phyloP scores from a whole-genome alignment of 2,797 vertebrate genomes.

The Scleropages formosus region DNA sequence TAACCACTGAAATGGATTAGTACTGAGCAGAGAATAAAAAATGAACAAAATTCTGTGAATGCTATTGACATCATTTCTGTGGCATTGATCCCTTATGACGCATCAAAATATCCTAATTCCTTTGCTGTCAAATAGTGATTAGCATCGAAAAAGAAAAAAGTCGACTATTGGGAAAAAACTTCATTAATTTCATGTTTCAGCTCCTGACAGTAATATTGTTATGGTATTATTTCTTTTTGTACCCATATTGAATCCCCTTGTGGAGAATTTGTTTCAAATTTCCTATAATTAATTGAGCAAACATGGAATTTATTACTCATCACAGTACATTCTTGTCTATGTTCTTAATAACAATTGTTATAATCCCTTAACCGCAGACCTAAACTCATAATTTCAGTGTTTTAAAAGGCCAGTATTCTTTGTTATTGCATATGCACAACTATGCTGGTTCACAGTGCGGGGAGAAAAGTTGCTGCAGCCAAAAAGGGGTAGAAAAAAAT shows the following conservation, averaged over 20 bases:
- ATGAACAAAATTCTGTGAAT: not conserved
- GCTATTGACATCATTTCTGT: not conserved
- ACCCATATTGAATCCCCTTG: not conserved
- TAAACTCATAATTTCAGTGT: not conserved
- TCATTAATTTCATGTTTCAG: not conserved
- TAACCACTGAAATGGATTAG: not conserved
- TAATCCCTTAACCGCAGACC: too few relatives aligned
- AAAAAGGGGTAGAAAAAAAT: not conserved
- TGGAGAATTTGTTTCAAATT: too few relatives aligned
- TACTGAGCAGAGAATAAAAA: not conserved
- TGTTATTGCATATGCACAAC: too few relatives aligned
- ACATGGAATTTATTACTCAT: not conserved
- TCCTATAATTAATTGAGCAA: not conserved
- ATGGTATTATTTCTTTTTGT: not conserved
- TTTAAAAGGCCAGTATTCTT: not conserved
- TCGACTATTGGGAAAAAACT: not conserved
- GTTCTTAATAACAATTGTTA: not conserved
- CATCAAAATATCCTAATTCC: not conserved
- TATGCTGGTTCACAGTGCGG: too few relatives aligned
- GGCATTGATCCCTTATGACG: too few relatives aligned
- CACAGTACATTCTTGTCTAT: slow-evolving; percentile 1
- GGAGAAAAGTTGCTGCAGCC: not conserved
- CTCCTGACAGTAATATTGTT: not conserved
- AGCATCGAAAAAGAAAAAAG: not conserved
- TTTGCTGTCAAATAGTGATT: not conserved